phyloP scores from a whole-genome alignment of 1,140 invertebrate species.

The Trichogramma pretiosum region DNA sequence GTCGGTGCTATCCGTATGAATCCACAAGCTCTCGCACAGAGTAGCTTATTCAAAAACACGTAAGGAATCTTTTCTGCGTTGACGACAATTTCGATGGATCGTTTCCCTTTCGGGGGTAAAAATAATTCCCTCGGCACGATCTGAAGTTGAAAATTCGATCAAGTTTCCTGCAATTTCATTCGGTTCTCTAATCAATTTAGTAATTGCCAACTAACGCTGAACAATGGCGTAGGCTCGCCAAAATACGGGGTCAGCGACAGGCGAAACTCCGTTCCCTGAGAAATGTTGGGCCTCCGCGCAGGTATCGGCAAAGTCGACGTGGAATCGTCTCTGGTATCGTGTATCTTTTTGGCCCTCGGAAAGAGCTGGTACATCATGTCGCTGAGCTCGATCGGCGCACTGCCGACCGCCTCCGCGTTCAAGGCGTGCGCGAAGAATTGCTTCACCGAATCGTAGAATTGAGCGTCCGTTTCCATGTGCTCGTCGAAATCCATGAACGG shows the following conservation, averaged over 20 bases:
- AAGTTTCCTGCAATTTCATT: too few relatives aligned
- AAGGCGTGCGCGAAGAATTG: conserved; percentile 7
- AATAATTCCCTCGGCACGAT: conserved; percentile 23
- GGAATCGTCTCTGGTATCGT: too few relatives aligned
- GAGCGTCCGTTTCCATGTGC: neutral
- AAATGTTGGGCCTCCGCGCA: too few relatives aligned
- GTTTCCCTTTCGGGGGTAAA: conserved; percentile 19
- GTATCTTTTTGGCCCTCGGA: too few relatives aligned
- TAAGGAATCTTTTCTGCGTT: conserved; percentile 12
- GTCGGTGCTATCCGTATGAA: conserved; percentile 22
- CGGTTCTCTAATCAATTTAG: too few relatives aligned
- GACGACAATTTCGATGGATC: conserved; percentile 12
- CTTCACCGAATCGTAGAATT: neutral
- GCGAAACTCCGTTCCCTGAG: conserved; percentile 13
- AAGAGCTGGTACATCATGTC: too few relatives aligned
- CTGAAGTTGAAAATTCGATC: too few relatives aligned
- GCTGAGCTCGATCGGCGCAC: too few relatives aligned
- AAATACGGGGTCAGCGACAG: conserved; percentile 20
- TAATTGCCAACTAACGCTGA: conserved; percentile 19
- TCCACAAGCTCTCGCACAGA: conserved; percentile 20
- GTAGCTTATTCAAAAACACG: neutral
- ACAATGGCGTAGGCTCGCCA: conserved; percentile 13
- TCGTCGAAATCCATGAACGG: conserved; percentile 16
- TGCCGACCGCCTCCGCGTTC: too few relatives aligned
- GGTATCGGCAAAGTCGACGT: too few relatives aligned